A percentile compares a stretch with the other conserved stretches of the same genome.
Conservation (phyloP, 2,797 vertebrate genomes). For the Podarcis siculus region DNA sequence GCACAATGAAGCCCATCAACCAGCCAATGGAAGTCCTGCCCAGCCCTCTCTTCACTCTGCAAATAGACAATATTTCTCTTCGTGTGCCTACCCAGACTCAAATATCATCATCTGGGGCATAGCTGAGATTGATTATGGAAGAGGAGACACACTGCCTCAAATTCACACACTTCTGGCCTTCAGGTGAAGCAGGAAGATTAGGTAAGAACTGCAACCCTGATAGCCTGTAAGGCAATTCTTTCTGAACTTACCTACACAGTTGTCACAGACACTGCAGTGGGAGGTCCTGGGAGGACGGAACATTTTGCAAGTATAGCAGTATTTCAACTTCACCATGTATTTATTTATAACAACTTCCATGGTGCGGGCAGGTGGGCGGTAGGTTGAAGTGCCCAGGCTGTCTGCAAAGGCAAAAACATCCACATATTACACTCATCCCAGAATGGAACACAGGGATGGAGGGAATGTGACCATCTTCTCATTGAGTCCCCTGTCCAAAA, state of each 20-base stretch:
- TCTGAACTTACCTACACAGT: conserved; percentile 91
- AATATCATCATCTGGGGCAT: not conserved
- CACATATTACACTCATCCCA: not conserved
- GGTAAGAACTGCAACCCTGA: not conserved
- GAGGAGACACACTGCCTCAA: no score
- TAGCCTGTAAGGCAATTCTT: not conserved
- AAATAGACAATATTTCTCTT: not conserved
- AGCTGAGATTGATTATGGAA: not conserved
- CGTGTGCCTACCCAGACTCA: not conserved
- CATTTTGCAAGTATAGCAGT: conserved; percentile 98
- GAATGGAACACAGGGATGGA: not conserved
- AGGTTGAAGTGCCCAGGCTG: conserved; percentile 89
- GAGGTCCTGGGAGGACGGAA: conserved; percentile 95
- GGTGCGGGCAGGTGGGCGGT: conserved; percentile 92
- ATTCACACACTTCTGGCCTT: not conserved
- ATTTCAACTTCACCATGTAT: conserved; percentile 95
- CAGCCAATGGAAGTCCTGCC: not conserved
- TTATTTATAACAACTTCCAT: conserved; percentile 95
- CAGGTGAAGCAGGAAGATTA: not conserved
- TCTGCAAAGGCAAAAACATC: conserved; percentile 77
- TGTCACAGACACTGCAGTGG: conserved; percentile 97
- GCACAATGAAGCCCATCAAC: not conserved
- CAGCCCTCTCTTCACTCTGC: not conserved
- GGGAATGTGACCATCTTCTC: not conserved
- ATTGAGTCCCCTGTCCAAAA: not conserved